Conservation (phyloP, 2,888 invertebrate species). For the Cantharis rufa region DNA sequence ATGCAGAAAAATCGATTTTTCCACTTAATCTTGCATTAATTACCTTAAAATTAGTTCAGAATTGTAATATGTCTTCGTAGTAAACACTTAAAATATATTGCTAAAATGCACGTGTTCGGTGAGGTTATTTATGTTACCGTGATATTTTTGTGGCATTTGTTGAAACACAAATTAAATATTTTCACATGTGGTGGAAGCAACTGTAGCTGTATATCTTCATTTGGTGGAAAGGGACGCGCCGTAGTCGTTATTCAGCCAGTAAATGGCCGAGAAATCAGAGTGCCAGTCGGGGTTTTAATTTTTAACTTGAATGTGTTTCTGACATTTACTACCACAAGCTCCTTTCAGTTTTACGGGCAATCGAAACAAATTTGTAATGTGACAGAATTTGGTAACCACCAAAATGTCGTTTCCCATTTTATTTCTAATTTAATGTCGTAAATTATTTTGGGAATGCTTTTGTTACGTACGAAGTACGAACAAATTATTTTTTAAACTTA, state of each 20-base stretch:
- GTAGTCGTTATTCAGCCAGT: constrained; percentile 50
- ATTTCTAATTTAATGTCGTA: constrained; percentile 36
- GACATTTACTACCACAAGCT: constrained; percentile 53
- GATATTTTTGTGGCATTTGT: constrained; percentile 47
- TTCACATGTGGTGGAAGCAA: constrained; percentile 51
- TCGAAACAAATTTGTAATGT: constrained; percentile 50
- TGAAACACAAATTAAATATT: constrained; percentile 52
- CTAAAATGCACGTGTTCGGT: neutral
- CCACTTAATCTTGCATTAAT: neutral
- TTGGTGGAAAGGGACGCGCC: constrained; percentile 45
- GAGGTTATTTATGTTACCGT: neutral
- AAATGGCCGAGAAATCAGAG: constrained; percentile 55
- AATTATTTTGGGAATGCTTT: neutral
- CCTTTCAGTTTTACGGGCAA: constrained; percentile 48
- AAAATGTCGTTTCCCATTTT: constrained; percentile 36
- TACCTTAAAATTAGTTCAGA: neutral
- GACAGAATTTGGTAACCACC: constrained; percentile 41
- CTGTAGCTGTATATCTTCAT: constrained; percentile 51
- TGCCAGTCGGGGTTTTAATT: constrained; percentile 53
- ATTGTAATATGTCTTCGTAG: neutral
- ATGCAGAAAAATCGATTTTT: neutral
- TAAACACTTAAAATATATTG: neutral
- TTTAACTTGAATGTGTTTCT: constrained; percentile 54
- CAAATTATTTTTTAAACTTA: neutral
- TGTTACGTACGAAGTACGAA: neutral